Conservation (phyloP, 2,797 vertebrate genomes). For the Sebastes steindachneri region DNA sequence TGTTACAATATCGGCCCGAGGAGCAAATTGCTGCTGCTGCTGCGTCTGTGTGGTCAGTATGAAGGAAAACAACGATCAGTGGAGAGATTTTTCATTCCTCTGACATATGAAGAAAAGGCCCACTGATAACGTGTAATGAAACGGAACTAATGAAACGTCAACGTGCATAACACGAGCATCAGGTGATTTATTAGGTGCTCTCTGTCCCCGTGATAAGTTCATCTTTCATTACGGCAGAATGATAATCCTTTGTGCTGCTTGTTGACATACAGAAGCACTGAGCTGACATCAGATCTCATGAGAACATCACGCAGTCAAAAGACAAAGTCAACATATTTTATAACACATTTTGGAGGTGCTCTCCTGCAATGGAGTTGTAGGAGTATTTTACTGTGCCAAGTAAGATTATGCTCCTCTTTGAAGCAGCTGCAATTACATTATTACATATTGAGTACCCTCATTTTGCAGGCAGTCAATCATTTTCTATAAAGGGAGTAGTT, state of each 20-base stretch:
- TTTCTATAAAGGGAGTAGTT: neutral
- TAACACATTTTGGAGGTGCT: neutral
- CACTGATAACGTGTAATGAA: slow-evolving; percentile 56
- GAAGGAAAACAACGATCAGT: neutral
- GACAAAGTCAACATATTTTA: neutral
- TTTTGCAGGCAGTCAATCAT: neutral
- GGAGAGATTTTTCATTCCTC: slow-evolving; percentile 29
- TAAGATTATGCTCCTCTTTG: neutral
- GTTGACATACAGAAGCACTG: neutral
- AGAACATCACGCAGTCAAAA: neutral
- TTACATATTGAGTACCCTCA: neutral
- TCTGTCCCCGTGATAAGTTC: slow-evolving; percentile 31
- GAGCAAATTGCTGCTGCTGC: neutral
- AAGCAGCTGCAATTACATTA: neutral
- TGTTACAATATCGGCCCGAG: neutral
- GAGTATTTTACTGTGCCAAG: neutral
- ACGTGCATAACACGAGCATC: slow-evolving; percentile 31
- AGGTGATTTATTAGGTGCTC: slow-evolving; percentile 61
- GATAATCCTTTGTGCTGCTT: slow-evolving; percentile 34
- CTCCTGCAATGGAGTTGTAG: neutral
- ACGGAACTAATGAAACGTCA: slow-evolving; percentile 66
- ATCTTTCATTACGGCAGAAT: slow-evolving; percentile 41
- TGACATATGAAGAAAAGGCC: slow-evolving; percentile 54
- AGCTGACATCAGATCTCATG: neutral
- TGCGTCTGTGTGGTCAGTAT: slow-evolving; percentile 20